Base-by-base conservation (phyloP, 2,113 vertebrate genomes). In the Chloebia gouldiae region DNA sequence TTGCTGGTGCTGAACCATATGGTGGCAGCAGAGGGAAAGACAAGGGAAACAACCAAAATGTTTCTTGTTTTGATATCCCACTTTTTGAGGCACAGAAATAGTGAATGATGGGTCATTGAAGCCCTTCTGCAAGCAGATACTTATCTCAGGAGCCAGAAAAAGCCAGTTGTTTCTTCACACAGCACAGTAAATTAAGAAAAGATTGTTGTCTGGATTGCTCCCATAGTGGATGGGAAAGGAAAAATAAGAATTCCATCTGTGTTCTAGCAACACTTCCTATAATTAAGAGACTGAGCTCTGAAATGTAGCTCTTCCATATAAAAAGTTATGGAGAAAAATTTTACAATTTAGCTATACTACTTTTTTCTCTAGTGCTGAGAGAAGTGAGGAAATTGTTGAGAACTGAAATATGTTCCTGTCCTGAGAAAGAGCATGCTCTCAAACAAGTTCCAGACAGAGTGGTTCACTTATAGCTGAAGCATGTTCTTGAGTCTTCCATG, bases 21-120 rank as follows among this genome's bases (percentile, higher is more conserved):
- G 91, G 70, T 71, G 94, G 89, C 82, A 96, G 95, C 49, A 96
- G 59, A 95, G 87, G 25, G 63, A 90, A 82, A 79, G 54, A 59
- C 2, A 64, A 50, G 31, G 69, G 28, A 78, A 76, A 35, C 9
- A 44, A 79, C 8, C 18, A 63, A 37, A 76, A n/a, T 14, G 1
- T 23, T 75, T 81, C 56, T 70, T 23, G 9, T n/a, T 86, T 63
- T 18, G 23, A 30, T 8, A 60, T 22, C 6, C 27, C 11, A 44
- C 4, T 15, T 53, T 60, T 65, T 27, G 53, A 69, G 39, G 31
- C 20, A 73, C 22, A 66, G 42, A 86, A 72, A n/a, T 7, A 65
- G 10, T 0, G 3, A 68, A 57, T 2, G 3, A 31, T 11, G 9
- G 37, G 22, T 57, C 28, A 42, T 18, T 57, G n/a, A 70, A 61